Percentiles rank a stretch among this genome's conserved stretches.
Conservation (phyloP, 1,140 invertebrate genomes). For the Drosophila nigrodunni region DNA sequence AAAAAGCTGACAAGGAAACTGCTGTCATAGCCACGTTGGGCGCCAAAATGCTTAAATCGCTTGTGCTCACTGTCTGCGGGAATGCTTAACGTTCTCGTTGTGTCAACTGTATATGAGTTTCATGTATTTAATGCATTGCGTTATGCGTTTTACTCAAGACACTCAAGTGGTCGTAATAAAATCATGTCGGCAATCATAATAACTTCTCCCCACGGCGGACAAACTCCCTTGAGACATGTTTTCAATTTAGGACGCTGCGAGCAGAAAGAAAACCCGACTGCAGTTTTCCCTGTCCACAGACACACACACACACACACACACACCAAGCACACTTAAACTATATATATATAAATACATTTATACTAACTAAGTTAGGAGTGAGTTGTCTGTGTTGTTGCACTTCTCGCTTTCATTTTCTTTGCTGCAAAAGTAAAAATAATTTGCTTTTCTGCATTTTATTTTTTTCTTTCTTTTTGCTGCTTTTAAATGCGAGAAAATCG, state of each 20-base stretch:
- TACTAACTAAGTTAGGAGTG: constrained; percentile 38
- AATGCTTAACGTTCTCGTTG: not conserved
- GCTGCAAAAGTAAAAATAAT: constrained; percentile 65
- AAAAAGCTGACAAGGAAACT: not conserved
- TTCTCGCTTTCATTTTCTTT: constrained; percentile 83
- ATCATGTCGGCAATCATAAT: constrained; percentile 27
- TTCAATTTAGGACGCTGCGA: constrained; percentile 33
- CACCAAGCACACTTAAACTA: not conserved
- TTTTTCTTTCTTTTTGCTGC: constrained; percentile 30
- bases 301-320: not conserved
- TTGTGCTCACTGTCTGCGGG: not conserved
- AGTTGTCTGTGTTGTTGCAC: constrained; percentile 61
- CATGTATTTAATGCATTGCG: not conserved
- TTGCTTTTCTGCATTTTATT: constrained; percentile 36
- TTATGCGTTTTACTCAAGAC: constrained; percentile 3
- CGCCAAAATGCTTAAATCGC: not conserved
- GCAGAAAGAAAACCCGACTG: constrained; percentile 33
- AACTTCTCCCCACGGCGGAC: not conserved
- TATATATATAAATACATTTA: not conserved
- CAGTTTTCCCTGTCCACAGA: constrained; percentile 31
- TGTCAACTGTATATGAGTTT: not conserved
- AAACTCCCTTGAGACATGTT: constrained; percentile 14
- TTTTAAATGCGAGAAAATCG: constrained; percentile 80
- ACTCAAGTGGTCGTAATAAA: constrained; percentile 29
- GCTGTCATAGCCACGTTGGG: not conserved